These are phyloP conservation scores for Cancer borealis DNA, from an alignment of 2,888 invertebrate species.

Conservation along the genomic window DNA sequence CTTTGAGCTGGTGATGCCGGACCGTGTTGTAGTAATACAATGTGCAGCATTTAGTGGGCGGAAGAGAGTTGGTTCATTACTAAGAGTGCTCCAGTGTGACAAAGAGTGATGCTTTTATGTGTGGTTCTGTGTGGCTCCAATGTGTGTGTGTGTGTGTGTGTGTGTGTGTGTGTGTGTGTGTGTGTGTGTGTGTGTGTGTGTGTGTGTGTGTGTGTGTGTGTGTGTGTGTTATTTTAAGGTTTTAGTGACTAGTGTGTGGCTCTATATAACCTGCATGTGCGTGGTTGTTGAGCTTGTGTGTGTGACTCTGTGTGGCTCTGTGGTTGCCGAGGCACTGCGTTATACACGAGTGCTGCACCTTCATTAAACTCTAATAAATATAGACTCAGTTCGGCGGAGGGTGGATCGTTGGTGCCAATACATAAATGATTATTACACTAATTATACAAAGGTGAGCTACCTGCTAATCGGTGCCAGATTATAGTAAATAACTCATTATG, in stretches of 20 bases:
- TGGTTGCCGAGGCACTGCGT: neutral
- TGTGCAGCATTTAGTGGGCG: neutral
- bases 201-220: slow-evolving; percentile 11
- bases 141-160: slow-evolving; percentile 10
- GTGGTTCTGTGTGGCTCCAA: neutral
- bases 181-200: slow-evolving; percentile 20
- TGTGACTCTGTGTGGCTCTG: neutral
- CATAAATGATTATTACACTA: neutral
- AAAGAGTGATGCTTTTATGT: neutral
- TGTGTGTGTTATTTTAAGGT: neutral
- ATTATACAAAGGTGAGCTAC: neutral
- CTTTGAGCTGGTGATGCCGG: neutral
- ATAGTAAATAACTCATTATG: neutral
- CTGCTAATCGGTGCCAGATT: neutral
- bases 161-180: slow-evolving; percentile 24
- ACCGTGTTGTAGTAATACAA: neutral
- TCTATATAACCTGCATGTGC: neutral
- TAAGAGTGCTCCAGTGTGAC: neutral
- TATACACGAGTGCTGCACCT: neutral
- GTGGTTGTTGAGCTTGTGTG: neutral
- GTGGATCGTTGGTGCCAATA: neutral
- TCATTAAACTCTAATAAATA: neutral
- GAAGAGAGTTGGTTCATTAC: slow-evolving; percentile 15
- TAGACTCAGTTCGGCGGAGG: neutral
- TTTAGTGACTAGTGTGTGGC: neutral